Conservation (phyloP, 1,140 invertebrate genomes). For the Tetraneura akinire region DNA sequence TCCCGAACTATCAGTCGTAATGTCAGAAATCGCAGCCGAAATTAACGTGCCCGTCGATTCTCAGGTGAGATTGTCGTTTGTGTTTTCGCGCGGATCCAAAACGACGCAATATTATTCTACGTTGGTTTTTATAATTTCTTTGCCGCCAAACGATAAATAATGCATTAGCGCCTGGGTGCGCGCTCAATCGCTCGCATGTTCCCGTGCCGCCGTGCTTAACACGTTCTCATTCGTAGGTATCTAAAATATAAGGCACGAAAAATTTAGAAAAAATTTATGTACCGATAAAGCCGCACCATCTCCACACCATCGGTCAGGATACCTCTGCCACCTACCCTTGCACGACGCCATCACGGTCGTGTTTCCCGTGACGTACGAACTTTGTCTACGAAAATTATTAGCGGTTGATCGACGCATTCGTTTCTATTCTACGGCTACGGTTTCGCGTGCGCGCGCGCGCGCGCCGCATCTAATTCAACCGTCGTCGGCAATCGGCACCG, state of each 20-base stretch:
- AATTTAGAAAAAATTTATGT: no score
- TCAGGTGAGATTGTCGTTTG: background rate
- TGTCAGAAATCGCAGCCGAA: conserved; percentile 42
- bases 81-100: background rate
- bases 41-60: conserved; percentile 13
- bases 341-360: no score
- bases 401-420: background rate
- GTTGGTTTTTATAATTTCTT: background rate
- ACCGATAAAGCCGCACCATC: no score
- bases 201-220: background rate
- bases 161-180: background rate
- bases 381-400: background rate
- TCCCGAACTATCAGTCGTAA: no score
- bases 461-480: no score
- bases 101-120: no score
- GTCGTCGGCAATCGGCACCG: no score
- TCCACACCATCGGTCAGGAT: background rate
- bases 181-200: background rate
- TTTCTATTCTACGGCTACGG: no score
- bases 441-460: background rate
- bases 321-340: background rate
- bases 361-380: background rate
- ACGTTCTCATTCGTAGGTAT: no score
- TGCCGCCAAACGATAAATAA: conserved; percentile 1
- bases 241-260: no score